phyloP scores from a whole-genome alignment of 2,797 vertebrate genomes.

The Dermochelys coriacea region DNA sequence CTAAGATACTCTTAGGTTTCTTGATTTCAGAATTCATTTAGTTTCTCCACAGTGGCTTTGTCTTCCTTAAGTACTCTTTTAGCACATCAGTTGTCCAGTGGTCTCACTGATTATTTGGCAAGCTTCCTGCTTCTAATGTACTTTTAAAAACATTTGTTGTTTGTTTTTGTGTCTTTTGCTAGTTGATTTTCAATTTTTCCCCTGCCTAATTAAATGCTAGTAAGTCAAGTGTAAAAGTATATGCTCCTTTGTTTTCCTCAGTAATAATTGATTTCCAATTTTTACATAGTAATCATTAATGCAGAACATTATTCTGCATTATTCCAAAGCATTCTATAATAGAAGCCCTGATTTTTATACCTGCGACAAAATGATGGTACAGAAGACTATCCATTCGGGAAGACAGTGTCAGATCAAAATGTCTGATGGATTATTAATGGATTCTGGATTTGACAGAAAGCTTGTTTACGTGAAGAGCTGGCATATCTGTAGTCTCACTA shows the following conservation, averaged over 20 bases:
- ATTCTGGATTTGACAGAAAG: not conserved
- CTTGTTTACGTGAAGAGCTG: not conserved
- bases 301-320: not conserved
- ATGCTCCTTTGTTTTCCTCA: not conserved
- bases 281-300: not conserved
- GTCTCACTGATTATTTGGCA: too few species aligned
- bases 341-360: not conserved
- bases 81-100: not conserved
- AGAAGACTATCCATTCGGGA: not conserved
- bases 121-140: too few species aligned
- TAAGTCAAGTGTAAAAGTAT: not conserved
- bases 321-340: not conserved
- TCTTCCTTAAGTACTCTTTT: not conserved
- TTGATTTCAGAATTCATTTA: not conserved
- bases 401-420: not conserved
- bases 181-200: too few species aligned
- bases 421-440: not conserved
- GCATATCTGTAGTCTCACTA: rapidly evolving
- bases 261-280: not conserved
- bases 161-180: too few species aligned
- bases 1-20: not conserved
- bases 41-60: too few species aligned
- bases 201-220: not conserved
- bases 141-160: too few species aligned
- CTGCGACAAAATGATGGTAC: not conserved